Base-by-base conservation (phyloP, 2,113 vertebrate species). In the Rhea americana region DNA sequence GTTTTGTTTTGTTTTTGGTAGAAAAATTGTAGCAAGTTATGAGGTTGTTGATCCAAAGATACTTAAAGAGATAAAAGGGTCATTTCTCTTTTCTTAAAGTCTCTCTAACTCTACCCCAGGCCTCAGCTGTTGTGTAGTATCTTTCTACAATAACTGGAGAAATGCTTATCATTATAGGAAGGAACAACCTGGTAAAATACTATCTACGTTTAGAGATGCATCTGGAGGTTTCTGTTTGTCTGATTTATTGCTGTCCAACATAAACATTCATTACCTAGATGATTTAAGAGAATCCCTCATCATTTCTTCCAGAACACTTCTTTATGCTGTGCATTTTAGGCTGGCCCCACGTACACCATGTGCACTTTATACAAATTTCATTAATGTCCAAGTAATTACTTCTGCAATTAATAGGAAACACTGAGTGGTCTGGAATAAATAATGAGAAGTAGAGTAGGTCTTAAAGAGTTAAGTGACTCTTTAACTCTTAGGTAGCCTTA, bases 361-460 rank as follows among this genome's bases (percentile, higher is more conserved):
- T 50, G 21, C 45, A 81, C 11, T 86, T 87, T n/a, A 82, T 59
- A 67, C 10, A 85, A 61, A 84, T 68, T 91, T 71, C 45, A 90
- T 82, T 91, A 84, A 84, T 89, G 73, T 55, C 83, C 92, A 37
- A 75, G 51, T 79, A 83, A 93, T 92, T 86, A 84, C 35, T 80
- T 87, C 78, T 85, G 56, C 30, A 82, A 74, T 76, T 89, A 89
- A 93, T 30, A 48, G 62, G 82, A 91, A 96, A 85, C 87, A 95
- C 39, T 81, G 89, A 94, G 79, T 89, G 65, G 87, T 74, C 47
- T 81, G 90, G 82, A 91, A 93, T 58, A 94, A 95, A 85, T 87
- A 81, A 45, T 30, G 8, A 41, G 61, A 89, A 76, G 45, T 62
- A 59, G 43, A 65, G 86, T 25, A 72, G 17, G 35, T 24, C 48